Conservation (phyloP, 2,113 vertebrate species). For the Indicator indicator region DNA sequence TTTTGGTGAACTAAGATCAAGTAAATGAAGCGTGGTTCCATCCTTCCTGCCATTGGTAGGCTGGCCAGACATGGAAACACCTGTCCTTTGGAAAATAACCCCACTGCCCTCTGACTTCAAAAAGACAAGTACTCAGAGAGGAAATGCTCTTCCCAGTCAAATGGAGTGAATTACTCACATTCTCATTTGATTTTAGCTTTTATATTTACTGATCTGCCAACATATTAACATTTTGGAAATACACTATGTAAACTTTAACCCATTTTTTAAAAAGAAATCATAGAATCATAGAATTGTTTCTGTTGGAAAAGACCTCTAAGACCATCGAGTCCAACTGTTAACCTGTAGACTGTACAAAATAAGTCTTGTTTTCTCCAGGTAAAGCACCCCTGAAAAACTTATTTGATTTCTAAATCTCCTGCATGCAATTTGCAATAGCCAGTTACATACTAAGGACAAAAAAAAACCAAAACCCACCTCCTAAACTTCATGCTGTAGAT, state of each 20-base stretch:
- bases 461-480: not conserved
- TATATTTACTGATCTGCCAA: not conserved
- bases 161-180: not conserved
- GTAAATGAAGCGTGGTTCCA: conserved; percentile 49
- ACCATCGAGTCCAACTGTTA: too few relatives aligned
- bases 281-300: too few relatives aligned
- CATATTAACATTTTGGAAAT: not conserved
- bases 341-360: not conserved
- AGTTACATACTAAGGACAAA: not conserved
- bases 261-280: not conserved
- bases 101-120: not conserved
- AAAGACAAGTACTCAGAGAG: not conserved
- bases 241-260: not conserved
- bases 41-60: conserved; percentile 7
- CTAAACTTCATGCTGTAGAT: not conserved
- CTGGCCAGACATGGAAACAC: not conserved
- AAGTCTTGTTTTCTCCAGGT: not conserved
- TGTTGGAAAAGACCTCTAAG: too few relatives aligned
- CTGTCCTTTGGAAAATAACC: not conserved
- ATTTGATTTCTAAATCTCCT: not conserved
- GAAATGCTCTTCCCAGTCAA: not conserved
- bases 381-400: not conserved
- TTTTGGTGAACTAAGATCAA: not conserved
- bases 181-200: not conserved
- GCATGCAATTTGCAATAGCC: not conserved